These are phyloP conservation scores for Drosophila hydei DNA, from an alignment of 1,140 invertebrate genomes.

Conservation along the genomic window DNA sequence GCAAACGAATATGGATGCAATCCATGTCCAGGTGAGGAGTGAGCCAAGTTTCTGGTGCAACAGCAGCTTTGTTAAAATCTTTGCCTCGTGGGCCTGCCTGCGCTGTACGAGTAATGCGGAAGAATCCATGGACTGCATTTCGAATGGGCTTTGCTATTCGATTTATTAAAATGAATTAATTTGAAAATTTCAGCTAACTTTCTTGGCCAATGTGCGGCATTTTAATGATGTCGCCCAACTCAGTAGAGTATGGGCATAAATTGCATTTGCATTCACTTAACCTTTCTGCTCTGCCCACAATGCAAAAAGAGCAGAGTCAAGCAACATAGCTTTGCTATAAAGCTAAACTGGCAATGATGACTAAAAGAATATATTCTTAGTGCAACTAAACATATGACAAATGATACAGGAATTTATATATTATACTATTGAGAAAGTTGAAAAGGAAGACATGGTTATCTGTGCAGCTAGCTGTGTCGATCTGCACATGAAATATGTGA, in stretches of 20 bases:
- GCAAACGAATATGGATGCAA: slow-evolving; percentile 41
- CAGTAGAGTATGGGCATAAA: slow-evolving; percentile 37
- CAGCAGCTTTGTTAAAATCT: slow-evolving; percentile 27
- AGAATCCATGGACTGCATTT: slow-evolving; percentile 54
- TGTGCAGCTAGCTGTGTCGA: too few species aligned
- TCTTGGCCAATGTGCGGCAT: slow-evolving; percentile 62
- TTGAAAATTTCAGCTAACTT: slow-evolving; percentile 63
- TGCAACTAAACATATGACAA: not conserved
- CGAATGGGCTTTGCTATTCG: slow-evolving; percentile 46
- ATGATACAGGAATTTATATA: not conserved
- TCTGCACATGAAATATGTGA: too few species aligned
- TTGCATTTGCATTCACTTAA: slow-evolving; percentile 67
- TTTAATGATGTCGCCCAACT: slow-evolving; percentile 67
- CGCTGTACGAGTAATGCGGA: slow-evolving; percentile 56
- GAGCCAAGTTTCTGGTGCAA: slow-evolving; percentile 35
- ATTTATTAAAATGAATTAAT: slow-evolving; percentile 83
- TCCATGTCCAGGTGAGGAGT: slow-evolving; percentile 41
- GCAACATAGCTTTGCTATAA: not conserved
- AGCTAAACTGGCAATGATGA: not conserved
- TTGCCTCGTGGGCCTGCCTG: slow-evolving; percentile 4
- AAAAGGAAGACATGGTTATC: too few species aligned
- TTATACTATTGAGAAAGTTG: too few species aligned
- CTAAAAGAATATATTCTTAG: not conserved
- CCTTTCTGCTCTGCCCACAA: slow-evolving; percentile 45
- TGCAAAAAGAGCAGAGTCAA: slow-evolving; percentile 12